These are phyloP conservation scores for Lateolabrax maculatus DNA, from an alignment of 2,797 vertebrate species.

Conservation along the genomic window DNA sequence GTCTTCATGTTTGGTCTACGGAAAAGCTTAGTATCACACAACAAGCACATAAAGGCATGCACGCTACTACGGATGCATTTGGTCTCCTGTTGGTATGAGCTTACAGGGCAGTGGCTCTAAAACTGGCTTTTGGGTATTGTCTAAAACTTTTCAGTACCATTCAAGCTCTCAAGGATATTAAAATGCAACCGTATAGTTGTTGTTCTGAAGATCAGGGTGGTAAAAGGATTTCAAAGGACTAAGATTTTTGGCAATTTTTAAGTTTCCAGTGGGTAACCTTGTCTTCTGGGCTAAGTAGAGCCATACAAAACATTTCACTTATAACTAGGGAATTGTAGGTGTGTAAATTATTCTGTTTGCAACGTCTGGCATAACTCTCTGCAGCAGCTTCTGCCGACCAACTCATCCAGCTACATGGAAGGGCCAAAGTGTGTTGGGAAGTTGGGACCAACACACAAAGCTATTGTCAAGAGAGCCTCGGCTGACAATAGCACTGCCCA, in stretches of 20 bases:
- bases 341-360: background rate
- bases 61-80: background rate
- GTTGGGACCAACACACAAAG: background rate
- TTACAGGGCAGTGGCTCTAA: background rate
- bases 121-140: background rate
- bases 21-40: background rate
- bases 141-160: background rate
- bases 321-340: background rate
- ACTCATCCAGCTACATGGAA: background rate
- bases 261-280: background rate
- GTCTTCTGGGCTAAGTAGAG: background rate
- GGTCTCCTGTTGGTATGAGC: background rate
- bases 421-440: background rate
- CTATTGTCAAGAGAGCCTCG: background rate
- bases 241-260: background rate
- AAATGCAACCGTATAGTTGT: background rate
- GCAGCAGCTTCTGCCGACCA: background rate
- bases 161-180: background rate
- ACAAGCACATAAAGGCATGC: conserved; percentile 11
- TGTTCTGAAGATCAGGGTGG: background rate
- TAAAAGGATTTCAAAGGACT: background rate
- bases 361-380: background rate
- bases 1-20: conserved; percentile 10
- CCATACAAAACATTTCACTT: background rate
- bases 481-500: background rate